Base-by-base conservation (phyloP, 53 echinoderm and acorn worm genomes). In the Crossaster papposus region DNA sequence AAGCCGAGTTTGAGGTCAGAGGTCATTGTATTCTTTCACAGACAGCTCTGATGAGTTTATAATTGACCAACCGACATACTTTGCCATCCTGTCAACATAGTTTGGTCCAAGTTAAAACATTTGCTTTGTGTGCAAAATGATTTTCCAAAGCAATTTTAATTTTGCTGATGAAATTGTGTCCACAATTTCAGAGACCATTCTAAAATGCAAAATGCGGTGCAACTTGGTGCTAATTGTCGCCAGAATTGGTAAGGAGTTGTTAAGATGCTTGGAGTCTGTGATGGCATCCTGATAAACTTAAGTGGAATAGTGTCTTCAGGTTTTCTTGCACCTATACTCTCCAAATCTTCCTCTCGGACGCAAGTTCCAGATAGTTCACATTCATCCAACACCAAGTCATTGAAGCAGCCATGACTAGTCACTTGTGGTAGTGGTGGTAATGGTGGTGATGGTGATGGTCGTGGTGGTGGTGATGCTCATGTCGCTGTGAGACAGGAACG, bases 391-490 rank as follows among this genome's bases (percentile, higher is more conserved):
- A 87, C 34, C 31, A 72, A 9, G 23, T 55, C 14, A 30, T 44
- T 10, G 79, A 3, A 17, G 73, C 23, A 23, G 81, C 73, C 37
- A 90, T 36, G 81, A 71, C 81, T 90, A 81, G 91, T 78, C 85
- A 91, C 35, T 83, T 85, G 52, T 91, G 91, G 79, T 96, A 92
- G 72, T 95, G 93, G 77, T 96, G 95, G 72, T 96, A 92, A 80
- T 96, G 95, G 50, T 96, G 93, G 54, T 96, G 95, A 65, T 96
- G 93, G 36, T 96, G 96, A 79, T 96, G 95, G 51, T 96, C 94
- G 76, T 96, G 95, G 74, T 96, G 95, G 53, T 96, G 96, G 55
- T 95, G 96, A 74, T 96, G 96, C 51, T 96, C 95, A 63, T 96
- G 96, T 77, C 83, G 80, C 72, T 91, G 91, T 23, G 85, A 85